These are phyloP conservation scores for Lonchura striata DNA, from an alignment of 2,113 vertebrate genomes.

Conservation along the genomic window DNA sequence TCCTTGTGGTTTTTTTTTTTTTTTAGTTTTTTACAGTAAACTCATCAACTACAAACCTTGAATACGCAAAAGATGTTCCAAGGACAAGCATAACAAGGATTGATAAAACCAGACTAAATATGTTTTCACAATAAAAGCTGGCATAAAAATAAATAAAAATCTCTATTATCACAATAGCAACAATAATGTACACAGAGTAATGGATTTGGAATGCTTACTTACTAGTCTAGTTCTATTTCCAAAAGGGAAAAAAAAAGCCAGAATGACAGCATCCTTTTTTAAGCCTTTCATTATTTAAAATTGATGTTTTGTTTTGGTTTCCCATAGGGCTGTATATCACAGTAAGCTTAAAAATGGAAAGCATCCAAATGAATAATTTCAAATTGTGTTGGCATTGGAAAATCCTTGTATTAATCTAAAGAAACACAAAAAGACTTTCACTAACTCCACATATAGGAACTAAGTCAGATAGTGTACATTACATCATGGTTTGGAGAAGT, in stretches of 20 bases:
- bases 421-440: constrained; percentile 79
- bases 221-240: constrained; percentile 76
- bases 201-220: constrained; percentile 73
- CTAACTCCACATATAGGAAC: constrained; percentile 77
- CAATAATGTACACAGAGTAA: constrained; percentile 80
- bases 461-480: constrained; percentile 73
- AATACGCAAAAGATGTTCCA: constrained; percentile 87
- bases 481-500: constrained; percentile 75
- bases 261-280: constrained; percentile 69
- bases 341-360: constrained; percentile 70
- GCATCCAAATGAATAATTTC: constrained; percentile 59
- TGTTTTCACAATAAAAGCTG: constrained; percentile 79
- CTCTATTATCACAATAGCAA: constrained; percentile 82
- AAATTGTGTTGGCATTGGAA: constrained; percentile 68
- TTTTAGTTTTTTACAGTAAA: constrained; percentile 83
- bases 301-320: constrained; percentile 70
- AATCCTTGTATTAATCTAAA: constrained; percentile 74
- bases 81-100: constrained; percentile 85
- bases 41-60: constrained; percentile 91
- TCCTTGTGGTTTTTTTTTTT: constrained; percentile 52
- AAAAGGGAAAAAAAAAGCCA: constrained; percentile 68
- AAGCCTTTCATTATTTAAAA: constrained; percentile 67
- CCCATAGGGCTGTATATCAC: constrained; percentile 69
- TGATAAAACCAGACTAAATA: constrained; percentile 77
- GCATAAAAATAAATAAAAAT: constrained; percentile 86